Evolutionary conservation across 2,888 invertebrate genomes (phyloP).

Genomic region (Omphaloscelis lunosa): DNA sequence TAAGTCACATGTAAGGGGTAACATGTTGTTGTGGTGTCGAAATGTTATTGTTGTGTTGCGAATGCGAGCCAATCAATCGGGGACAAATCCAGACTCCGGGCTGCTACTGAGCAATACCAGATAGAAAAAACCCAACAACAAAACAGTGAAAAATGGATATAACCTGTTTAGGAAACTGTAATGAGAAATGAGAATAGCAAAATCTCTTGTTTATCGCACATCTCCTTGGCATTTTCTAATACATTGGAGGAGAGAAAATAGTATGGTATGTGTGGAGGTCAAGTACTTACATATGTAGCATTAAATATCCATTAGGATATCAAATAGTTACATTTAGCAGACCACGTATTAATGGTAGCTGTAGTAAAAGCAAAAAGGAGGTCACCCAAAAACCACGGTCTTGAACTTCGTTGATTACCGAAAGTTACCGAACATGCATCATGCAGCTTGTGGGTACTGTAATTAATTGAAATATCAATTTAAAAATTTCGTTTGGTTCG

Average conservation of each 20-base stretch:
- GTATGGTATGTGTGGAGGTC: slow-evolving; percentile 15
- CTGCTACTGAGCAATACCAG: background rate
- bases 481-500: no score
- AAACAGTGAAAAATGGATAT: background rate
- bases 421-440: slow-evolving; percentile 1
- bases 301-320: slow-evolving; percentile 44
- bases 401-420: slow-evolving; percentile 30
- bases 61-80: no score
- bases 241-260: slow-evolving; percentile 7
- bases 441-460: no score
- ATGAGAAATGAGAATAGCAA: background rate
- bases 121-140: no score
- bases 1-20: no score
- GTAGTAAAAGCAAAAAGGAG: slow-evolving; percentile 10
- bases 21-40: no score
- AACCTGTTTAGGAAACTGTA: background rate
- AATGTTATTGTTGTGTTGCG: no score
- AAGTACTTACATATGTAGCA: slow-evolving; percentile 1
- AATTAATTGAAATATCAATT: no score
- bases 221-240: background rate
- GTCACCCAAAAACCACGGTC: slow-evolving; percentile 25
- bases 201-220: no score
- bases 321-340: slow-evolving; percentile 44
- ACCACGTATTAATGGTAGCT: slow-evolving; percentile 13
- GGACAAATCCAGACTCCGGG: background rate